Base-by-base conservation (phyloP, 1,140 invertebrate species). In the Drosophila rhopaloa region DNA sequence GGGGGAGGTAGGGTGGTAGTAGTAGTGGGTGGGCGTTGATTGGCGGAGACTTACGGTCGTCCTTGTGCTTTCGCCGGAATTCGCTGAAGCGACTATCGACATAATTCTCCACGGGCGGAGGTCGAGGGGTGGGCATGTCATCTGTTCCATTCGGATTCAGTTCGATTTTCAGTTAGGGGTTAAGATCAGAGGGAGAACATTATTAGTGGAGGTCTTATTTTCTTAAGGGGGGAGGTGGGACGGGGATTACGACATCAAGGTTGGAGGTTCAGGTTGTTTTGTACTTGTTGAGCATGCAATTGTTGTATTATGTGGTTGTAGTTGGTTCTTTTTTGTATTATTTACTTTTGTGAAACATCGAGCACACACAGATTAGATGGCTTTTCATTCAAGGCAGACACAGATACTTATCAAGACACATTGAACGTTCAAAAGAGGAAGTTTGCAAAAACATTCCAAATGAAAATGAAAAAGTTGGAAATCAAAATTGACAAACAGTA, bases 401-500 rank as follows among this genome's bases (percentile, higher is more conserved):
- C 82, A 85, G 91, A 92, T 91, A 92, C 91, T 92, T 91, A 91
- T 92, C 91, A 86, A 91, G 76, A 89, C 83, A 91, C 83, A 84
- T 81, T 77, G 65, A 80, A 72, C 71, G 60, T 77, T 68, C 56
- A 86, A 82, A 57, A 24, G 58, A 63, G 46, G 40, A 59, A 73
- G 71, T 78, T 81, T 83, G 82, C 74, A 65, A 62, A 85, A 89
- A 89, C 84, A 88, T 82, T 86, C 86, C 81, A 62, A 75, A 57
- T 14, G 47, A 67, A 59, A 60, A 8, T 9, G 19, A 44, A 65
- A 55, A 16, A 29, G 56, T 75, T 62, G 55, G 35, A 44, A 44
- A 65, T 50, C 2, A 41, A 62, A 70, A 59, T 29, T 29, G 11
- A 16, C 4, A 24, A 62, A 58, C 16, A 16, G 68, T 72, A 72